Base-by-base conservation (phyloP, 2,888 invertebrate species). In the Rosalia funebris region DNA sequence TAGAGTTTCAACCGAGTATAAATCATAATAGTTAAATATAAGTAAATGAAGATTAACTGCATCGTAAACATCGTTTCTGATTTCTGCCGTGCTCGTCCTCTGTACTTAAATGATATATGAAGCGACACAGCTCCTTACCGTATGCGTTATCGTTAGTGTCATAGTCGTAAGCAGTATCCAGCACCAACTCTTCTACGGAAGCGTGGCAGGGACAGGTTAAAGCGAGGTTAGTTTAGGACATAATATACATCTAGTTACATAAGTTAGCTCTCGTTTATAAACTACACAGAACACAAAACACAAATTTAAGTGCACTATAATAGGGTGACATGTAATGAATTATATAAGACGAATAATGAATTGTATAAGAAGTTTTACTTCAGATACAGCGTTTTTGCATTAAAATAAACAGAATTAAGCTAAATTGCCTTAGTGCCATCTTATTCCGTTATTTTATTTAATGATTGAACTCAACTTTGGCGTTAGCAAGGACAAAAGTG, bases 121-220 rank as follows among this genome's bases (percentile, higher is more conserved):
- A 53, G 53, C 42, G 16, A 15, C 42, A 32, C 19, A 44, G 50
- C 57, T 36, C 57, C 72, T 75, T 76, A 75, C 75, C 75, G 65
- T 73, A 71, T 57, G 65, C 67, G 63, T 72, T 73, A 67, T 75
- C 75, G 66, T 67, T 73, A 71, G 63, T 69, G 62, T 74, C 80
- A 75, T 79, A 81, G 77, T 81, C 81, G 75, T 79, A 81, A 75
- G 79, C 79, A 60, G 79, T 79, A 71, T 81, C 81, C 81, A 81
- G 70, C 68, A 81, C 77, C 78, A 81, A 76, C 73, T 81, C 82
- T 79, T 80, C 81, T 80, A 79, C 70, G 76, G 63, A 77, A 77
- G 78, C 78, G 75, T 57, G 67, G 71, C 48, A 54, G 60, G 60
- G 64, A 63, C 53, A 61, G 65, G 67, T 65, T 65, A 65, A 70